phyloP scores from a whole-genome alignment of 2,888 invertebrate genomes.

The Capitulum mitella region DNA sequence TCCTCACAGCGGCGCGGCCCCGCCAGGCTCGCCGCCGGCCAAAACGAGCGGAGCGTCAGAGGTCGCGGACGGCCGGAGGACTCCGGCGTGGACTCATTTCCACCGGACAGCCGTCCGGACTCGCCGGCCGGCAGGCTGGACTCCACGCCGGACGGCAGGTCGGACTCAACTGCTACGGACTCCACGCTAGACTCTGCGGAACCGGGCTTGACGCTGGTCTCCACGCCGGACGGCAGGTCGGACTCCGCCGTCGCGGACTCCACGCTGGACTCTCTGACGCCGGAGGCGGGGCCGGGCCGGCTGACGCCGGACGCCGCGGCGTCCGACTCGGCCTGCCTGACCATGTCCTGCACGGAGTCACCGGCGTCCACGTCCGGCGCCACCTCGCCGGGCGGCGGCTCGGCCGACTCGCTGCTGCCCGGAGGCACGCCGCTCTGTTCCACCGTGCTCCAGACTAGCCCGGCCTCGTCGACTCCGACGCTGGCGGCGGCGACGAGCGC shows the following conservation, averaged over 20 bases:
- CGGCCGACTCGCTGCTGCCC: background rate
- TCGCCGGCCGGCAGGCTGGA: too few relatives aligned
- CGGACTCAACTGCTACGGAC: too few relatives aligned
- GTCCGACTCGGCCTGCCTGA: background rate
- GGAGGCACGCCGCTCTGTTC: background rate
- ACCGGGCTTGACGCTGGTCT: too few relatives aligned
- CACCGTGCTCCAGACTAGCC: background rate
- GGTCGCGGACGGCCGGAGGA: too few relatives aligned
- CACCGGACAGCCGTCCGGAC: too few relatives aligned
- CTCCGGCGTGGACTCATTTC: too few relatives aligned
- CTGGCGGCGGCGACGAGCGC: background rate
- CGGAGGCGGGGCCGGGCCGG: background rate
- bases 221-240: background rate
- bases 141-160: too few relatives aligned
- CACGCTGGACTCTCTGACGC: too few relatives aligned
- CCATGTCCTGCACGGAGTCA: background rate
- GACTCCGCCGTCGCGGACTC: too few relatives aligned
- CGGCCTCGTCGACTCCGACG: background rate
- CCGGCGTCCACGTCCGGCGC: background rate
- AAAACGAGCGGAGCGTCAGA: background rate
- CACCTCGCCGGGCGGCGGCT: background rate
- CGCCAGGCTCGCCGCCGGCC: background rate
- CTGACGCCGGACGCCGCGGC: background rate
- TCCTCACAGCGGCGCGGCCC: background rate
- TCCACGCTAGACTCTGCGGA: too few relatives aligned